Evolutionary conservation across 2,113 vertebrate genomes (phyloP).

Genomic region (Halcyon senegalensis): DNA sequence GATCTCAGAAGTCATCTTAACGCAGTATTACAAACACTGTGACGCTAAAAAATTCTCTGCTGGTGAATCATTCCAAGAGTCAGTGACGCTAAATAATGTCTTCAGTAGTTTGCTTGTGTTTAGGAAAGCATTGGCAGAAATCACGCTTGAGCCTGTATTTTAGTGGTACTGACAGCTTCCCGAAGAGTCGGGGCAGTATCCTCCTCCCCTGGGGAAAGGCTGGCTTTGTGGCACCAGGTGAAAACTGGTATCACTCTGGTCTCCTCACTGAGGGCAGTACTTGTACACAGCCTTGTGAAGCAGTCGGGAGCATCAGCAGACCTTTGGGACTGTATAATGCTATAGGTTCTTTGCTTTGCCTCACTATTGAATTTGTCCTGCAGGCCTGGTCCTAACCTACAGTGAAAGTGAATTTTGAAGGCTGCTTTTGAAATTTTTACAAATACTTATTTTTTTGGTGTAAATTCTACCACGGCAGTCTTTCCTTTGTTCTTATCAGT

Average conservation of each 20-base stretch:
- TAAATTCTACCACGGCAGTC: not conserved
- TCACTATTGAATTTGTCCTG: not conserved
- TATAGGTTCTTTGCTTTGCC: not conserved
- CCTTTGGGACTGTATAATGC: not conserved
- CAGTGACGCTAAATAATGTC: accelerated
- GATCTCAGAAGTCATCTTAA: not conserved
- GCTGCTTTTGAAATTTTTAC: not conserved
- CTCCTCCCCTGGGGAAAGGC: not conserved
- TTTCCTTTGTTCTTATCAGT: not conserved
- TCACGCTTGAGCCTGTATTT: accelerated
- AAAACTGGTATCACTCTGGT: accelerated
- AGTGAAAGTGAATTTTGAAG: not conserved
- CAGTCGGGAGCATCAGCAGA: accelerated
- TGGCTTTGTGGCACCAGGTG: too few species aligned
- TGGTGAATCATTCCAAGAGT: not conserved
- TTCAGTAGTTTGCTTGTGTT: not conserved
- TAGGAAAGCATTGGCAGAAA: not conserved
- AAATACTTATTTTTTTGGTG: not conserved
- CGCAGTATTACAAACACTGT: not conserved
- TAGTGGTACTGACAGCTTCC: not conserved
- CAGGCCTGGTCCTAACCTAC: not conserved
- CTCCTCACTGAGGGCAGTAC: too few species aligned
- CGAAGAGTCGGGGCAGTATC: not conserved
- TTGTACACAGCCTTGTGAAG: accelerated
- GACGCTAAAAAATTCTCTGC: not conserved